phyloP scores from a whole-genome alignment of 2,113 vertebrate species.

The Varanus salvator region DNA sequence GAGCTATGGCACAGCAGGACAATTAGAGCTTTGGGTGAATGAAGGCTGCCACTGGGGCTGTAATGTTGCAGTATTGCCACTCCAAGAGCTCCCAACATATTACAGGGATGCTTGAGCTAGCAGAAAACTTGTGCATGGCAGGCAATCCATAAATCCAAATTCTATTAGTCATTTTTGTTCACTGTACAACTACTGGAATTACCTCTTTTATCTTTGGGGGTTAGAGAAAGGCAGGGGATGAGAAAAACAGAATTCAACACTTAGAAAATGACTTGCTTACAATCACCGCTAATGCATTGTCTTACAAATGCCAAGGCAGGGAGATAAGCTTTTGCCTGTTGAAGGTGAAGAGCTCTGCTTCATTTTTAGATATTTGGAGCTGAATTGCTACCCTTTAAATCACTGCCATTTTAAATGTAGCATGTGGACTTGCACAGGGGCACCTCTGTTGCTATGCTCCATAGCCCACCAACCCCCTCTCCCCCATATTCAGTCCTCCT shows the following conservation, averaged over 20 bases:
- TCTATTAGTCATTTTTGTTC: conserved; percentile 30
- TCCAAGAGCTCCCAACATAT: not conserved
- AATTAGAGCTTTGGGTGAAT: too few relatives aligned
- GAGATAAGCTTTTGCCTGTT: not conserved
- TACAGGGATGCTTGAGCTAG: not conserved
- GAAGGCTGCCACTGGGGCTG: not conserved
- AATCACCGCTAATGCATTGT: conserved; percentile 22
- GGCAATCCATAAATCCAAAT: conserved; percentile 16
- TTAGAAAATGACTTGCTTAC: conserved; percentile 33
- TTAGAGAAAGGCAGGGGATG: not conserved
- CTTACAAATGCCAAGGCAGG: conserved; percentile 33
- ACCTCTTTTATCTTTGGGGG: conserved; percentile 23
- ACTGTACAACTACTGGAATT: not conserved
- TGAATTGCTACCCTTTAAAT: not conserved
- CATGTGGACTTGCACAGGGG: not conserved
- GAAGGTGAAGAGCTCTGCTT: conserved; percentile 34
- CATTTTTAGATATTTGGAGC: conserved; percentile 20
- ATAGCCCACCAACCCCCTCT: not conserved
- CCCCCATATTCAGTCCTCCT: not conserved
- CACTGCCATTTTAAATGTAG: not conserved
- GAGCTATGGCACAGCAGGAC: accelerated
- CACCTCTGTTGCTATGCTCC: accelerated
- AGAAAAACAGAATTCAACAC: conserved; percentile 1
- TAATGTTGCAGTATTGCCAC: not conserved
- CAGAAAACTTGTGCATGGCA: not conserved